A percentile compares a stretch with the other conserved stretches of the same genome.
phyloP scores from a whole-genome alignment of 2,113 vertebrate species.

The Grammomys dolichurus region DNA sequence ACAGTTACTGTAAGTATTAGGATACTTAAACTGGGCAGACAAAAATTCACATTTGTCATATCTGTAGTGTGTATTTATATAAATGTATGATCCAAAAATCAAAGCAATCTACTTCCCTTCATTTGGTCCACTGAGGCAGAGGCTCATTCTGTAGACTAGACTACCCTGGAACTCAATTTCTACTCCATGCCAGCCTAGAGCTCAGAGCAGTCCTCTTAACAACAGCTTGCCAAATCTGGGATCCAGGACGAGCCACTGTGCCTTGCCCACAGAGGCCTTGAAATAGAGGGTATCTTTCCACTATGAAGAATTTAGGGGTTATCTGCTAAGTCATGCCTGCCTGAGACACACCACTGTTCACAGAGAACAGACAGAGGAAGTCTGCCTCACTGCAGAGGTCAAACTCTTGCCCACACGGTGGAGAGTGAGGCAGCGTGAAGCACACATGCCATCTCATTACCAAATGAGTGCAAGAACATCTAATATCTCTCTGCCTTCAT shows the following conservation, averaged over 20 bases:
- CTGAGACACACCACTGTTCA: neutral
- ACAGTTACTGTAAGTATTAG: neutral
- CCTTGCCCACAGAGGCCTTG: neutral
- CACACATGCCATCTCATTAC: neutral
- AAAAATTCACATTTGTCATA: neutral
- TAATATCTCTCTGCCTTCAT: neutral
- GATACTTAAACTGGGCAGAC: neutral
- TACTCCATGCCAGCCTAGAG: neutral
- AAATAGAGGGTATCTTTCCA: neutral
- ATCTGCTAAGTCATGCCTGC: neutral
- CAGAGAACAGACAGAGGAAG: neutral
- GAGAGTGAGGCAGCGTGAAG: constrained; percentile 30
- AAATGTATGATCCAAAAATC: neutral
- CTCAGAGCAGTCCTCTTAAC: neutral
- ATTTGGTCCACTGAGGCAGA: too few relatives aligned
- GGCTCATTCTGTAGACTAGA: neutral
- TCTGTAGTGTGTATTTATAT: neutral
- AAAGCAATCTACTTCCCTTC: neutral
- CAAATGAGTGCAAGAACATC: neutral
- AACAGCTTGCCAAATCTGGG: too few relatives aligned
- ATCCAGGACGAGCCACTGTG: too few relatives aligned
- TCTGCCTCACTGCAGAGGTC: neutral
- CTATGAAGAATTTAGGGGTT: neutral
- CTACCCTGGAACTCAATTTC: neutral
- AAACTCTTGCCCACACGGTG: neutral